Conservation (phyloP, 1,140 invertebrate genomes). For the Tetramorium alpestre region DNA sequence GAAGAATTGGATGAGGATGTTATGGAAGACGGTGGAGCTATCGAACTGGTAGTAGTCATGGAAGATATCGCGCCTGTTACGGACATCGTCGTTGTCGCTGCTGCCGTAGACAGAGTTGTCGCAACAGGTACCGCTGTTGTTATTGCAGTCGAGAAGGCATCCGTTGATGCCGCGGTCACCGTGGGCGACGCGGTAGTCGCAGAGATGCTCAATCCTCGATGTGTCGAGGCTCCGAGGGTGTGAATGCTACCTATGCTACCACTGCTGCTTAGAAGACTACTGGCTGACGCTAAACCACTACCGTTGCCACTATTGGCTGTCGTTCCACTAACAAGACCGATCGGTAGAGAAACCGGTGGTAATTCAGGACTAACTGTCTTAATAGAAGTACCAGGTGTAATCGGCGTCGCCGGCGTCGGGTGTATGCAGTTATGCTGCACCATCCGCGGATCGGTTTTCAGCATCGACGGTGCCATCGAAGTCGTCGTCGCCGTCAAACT, state of each 20-base stretch:
- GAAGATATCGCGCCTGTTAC: conserved; percentile 42
- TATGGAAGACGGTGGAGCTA: conserved; percentile 68
- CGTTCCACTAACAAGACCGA: conserved; percentile 66
- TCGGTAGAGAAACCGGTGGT: conserved; percentile 82
- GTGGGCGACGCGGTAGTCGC: conserved; percentile 15
- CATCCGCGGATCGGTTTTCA: conserved; percentile 76
- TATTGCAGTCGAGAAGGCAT: conserved; percentile 50
- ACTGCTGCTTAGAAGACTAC: conserved; percentile 71
- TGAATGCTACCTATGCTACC: conserved; percentile 72
- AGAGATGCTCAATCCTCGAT: conserved; percentile 64
- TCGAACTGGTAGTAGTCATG: conserved; percentile 64
- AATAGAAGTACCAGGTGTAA: conserved; percentile 83
- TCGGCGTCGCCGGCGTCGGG: conserved; percentile 81
- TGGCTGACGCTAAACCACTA: conserved; percentile 70
- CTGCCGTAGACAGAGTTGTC: conserved; percentile 53
- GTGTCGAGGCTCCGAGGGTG: conserved; percentile 75
- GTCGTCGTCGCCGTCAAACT: conserved; percentile 58
- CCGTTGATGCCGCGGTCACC: background rate
- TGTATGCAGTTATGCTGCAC: conserved; percentile 79
- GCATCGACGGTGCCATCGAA: conserved; percentile 30
- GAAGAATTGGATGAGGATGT: conserved; percentile 63
- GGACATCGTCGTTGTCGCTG: conserved; percentile 66
- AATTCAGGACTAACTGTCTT: conserved; percentile 84
- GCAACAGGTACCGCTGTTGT: conserved; percentile 55
- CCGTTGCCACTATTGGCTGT: conserved; percentile 70